phyloP scores from a whole-genome alignment of 2,888 invertebrate species.

The Rutpela maculata region DNA sequence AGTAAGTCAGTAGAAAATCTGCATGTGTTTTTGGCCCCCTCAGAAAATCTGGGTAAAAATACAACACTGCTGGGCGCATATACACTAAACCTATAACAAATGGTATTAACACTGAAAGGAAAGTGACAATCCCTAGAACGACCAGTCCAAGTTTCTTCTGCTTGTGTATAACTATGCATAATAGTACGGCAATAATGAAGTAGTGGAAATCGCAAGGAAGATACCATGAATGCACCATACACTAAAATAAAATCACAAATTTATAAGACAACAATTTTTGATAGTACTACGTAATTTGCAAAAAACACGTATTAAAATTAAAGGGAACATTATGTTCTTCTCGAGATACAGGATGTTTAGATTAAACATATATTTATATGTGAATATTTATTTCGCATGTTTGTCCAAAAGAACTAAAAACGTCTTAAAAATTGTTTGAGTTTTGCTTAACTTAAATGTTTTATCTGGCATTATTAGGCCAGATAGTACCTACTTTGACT shows the following conservation, averaged over 20 bases:
- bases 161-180: conserved; percentile 73
- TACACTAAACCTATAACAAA: conserved; percentile 75
- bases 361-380: no score
- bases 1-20: conserved; percentile 77
- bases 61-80: conserved; percentile 74
- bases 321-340: no score
- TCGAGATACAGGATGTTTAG: no score
- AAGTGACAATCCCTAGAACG: conserved; percentile 68
- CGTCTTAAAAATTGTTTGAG: no score
- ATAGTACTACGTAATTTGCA: no score
- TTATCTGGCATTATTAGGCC: no score
- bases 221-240: conserved; percentile 82
- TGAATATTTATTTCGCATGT: no score
- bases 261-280: not conserved
- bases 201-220: conserved; percentile 83
- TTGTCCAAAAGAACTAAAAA: no score
- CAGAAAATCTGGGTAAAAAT: conserved; percentile 77
- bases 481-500: no score
- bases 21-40: conserved; percentile 74
- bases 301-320: no score
- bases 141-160: conserved; percentile 72
- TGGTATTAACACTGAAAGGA: conserved; percentile 74
- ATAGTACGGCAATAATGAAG: conserved; percentile 76
- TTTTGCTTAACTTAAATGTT: no score
- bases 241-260: conserved; percentile 74